Evolutionary conservation across 2,797 vertebrate species (phyloP).

Genomic region (Sebastes dallii): DNA sequence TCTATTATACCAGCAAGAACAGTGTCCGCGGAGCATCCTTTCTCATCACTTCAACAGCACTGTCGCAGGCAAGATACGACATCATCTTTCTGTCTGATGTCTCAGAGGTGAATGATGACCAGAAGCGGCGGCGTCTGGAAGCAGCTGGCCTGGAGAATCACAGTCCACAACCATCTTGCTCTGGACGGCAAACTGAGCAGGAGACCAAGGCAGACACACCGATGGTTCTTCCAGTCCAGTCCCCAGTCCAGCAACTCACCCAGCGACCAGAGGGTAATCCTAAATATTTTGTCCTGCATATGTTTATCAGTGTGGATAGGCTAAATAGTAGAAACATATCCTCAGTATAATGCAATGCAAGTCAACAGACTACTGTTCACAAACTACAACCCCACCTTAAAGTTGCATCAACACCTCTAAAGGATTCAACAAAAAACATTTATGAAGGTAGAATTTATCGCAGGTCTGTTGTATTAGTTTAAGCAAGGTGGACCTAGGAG

Average conservation of each 20-base stretch:
- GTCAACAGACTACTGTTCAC: background rate
- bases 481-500: background rate
- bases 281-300: background rate
- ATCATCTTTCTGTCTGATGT: background rate
- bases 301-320: background rate
- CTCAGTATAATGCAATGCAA: background rate
- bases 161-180: constrained; percentile 51
- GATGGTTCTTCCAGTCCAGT: constrained; percentile 69
- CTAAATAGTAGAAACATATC: background rate
- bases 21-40: no score
- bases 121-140: constrained; percentile 78
- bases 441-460: background rate
- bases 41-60: no score
- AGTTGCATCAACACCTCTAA: background rate
- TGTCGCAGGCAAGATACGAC: no score
- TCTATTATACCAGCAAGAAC: no score
- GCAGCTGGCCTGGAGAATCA: constrained; percentile 70
- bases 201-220: constrained; percentile 78
- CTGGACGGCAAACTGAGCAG: constrained; percentile 46
- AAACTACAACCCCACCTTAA: background rate
- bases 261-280: constrained; percentile 72
- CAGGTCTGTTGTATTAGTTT: background rate
- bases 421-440: background rate
- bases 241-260: constrained; percentile 73
- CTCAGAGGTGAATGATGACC: constrained; percentile 63